These are phyloP conservation scores for Premnoplex brunnescens DNA, from an alignment of 2,797 vertebrate genomes.

Conservation along the genomic window DNA sequence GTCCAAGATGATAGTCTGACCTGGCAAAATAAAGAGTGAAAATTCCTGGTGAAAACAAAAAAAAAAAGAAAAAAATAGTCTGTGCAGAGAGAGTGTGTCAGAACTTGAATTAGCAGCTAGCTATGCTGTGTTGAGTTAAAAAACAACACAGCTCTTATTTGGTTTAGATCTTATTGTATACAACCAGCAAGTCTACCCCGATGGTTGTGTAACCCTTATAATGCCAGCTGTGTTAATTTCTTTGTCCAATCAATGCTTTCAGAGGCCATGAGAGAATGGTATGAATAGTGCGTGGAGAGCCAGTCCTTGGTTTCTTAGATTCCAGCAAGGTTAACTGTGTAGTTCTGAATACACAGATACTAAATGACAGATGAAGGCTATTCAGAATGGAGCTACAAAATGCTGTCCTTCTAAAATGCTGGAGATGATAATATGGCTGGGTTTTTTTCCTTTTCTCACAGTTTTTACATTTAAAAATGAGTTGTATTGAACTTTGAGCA, in stretches of 20 bases:
- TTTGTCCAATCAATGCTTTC: not conserved
- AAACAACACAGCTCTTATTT: not conserved
- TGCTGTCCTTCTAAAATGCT: not conserved
- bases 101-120: not conserved
- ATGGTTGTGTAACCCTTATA: not conserved
- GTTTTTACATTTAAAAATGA: not conserved
- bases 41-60: not conserved
- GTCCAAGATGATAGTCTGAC: not conserved
- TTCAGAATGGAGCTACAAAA: not conserved
- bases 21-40: slow-evolving; percentile 6
- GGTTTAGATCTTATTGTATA: not conserved
- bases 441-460: not conserved
- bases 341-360: not conserved
- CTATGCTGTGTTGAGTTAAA: not conserved
- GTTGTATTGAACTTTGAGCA: not conserved
- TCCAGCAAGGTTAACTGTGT: not conserved
- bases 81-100: not conserved
- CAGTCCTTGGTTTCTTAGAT: not conserved
- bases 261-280: not conserved
- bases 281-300: not conserved
- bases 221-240: not conserved
- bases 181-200: not conserved
- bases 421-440: not conserved
- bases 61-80: not conserved
- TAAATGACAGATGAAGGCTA: not conserved